These are phyloP conservation scores for Ailuropoda melanoleuca DNA, from an alignment of 2,113 vertebrate genomes.

Conservation along the genomic window DNA sequence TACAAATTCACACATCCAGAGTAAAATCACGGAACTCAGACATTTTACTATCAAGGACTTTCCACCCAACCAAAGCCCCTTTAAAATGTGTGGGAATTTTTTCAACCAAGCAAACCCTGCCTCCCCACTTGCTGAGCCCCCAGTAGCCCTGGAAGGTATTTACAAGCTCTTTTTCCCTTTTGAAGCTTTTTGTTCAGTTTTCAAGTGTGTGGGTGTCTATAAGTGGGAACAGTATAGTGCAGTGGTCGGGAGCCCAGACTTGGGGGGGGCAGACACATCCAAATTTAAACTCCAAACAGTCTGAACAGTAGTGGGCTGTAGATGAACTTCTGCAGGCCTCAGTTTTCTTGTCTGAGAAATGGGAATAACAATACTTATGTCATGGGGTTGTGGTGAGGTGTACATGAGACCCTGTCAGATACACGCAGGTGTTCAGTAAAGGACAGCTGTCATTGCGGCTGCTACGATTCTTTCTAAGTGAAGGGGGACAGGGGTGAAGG, in stretches of 20 bases:
- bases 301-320: not conserved
- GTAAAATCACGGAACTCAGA: not conserved
- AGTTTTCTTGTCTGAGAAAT: not conserved
- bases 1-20: not conserved
- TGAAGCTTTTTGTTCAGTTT: not conserved
- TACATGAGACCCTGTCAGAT: not conserved
- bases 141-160: not conserved
- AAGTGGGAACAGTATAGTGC: too few relatives aligned
- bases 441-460: fast-evolving
- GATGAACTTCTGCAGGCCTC: not conserved
- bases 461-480: not conserved
- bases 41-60: not conserved
- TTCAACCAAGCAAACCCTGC: not conserved
- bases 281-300: not conserved
- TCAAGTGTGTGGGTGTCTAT: not conserved
- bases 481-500: not conserved
- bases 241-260: not conserved
- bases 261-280: not conserved
- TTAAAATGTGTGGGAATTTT: not conserved
- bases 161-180: not conserved
- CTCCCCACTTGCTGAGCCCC: not conserved
- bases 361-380: not conserved
- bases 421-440: not conserved
- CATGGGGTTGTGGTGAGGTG: not conserved
- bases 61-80: not conserved